Base-by-base conservation (phyloP, 2,113 vertebrate species). In the Vulpes vulpes region DNA sequence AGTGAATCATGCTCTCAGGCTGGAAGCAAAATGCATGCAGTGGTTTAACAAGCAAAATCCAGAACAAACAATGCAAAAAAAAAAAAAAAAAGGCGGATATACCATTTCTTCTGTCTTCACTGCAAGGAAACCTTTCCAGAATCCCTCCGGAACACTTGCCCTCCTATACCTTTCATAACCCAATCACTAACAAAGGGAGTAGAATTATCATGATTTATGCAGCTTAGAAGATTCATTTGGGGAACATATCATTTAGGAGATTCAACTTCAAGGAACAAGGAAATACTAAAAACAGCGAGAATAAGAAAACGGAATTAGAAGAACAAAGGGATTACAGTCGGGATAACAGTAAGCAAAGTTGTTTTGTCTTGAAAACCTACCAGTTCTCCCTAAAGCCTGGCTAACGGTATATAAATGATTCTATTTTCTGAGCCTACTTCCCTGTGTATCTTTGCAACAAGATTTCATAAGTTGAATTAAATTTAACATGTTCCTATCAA, bases 361-460 rank as follows among this genome's bases (percentile, higher is more conserved):
- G 3, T 73, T 97, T 96, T 59, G 86, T 64, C 20, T 95, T 94
- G 64, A 94, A 96, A 97, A 81, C 38, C 22, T 78, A 78, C 81
- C 76, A 55, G n/a, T 9, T 32, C 51, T 85, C 30, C 35, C 55
- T 95, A 76, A 97, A 69, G 38, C 35, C 23, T 91, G 55, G 38
- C 22, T 91, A 87, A 53, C 12, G 30, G 11, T 64, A 43, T 53
- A 62, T 59, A 93, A 83, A 92, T 91, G 93, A 82, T 82, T 96
- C 71, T 90, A 32, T 83, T 95, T 95, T 94, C n/a, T 65, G 1
- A 87, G n/a, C 53, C 55, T 89, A 79, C 14, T 60, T 83, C 8
- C 23, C 16, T 69, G 30, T 91, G 19, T 65, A n/a, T 88, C 57
- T 76, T 74, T 88, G 27, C 59, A 86, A 95, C 11, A 64, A 80